These are phyloP conservation scores for Sericinus montela DNA, from an alignment of 2,888 invertebrate species.

Conservation along the genomic window DNA sequence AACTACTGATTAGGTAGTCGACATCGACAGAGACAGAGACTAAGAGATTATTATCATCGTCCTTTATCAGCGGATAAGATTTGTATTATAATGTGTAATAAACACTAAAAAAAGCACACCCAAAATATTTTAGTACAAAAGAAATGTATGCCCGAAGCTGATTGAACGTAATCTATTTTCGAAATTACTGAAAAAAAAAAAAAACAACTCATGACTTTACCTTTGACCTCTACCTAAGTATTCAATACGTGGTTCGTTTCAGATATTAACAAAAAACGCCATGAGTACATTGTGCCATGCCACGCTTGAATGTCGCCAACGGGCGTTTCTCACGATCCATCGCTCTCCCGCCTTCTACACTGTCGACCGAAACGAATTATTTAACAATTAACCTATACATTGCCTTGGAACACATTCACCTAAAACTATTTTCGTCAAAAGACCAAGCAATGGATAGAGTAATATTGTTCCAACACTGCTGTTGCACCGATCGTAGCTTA, in stretches of 20 bases:
- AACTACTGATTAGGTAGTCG: too few species aligned
- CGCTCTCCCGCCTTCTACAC: slow-evolving; percentile 27
- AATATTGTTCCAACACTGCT: background rate
- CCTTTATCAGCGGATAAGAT: too few species aligned
- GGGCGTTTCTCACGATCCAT: slow-evolving; percentile 59
- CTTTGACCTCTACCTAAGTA: slow-evolving; percentile 8
- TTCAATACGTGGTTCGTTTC: slow-evolving; percentile 3
- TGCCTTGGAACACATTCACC: background rate
- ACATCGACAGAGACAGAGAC: too few species aligned
- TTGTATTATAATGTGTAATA: background rate
- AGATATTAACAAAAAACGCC: slow-evolving; percentile 11
- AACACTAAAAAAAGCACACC: background rate
- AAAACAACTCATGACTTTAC: slow-evolving; percentile 8
- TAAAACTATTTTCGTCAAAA: background rate
- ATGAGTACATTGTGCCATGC: slow-evolving; percentile 29
- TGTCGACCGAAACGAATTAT: slow-evolving; percentile 15
- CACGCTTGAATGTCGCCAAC: slow-evolving; percentile 43
- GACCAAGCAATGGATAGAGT: slow-evolving; percentile 3
- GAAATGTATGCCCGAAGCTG: background rate
- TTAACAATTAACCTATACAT: slow-evolving; percentile 5
- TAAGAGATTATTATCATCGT: too few species aligned
- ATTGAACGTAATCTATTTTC: slow-evolving; percentile 8
- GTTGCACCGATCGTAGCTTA: background rate
- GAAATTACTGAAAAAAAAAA: slow-evolving; percentile 13
- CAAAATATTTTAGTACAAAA: background rate